Evolutionary conservation across 2,797 vertebrate genomes (phyloP).

Genomic region (Tiaroga cobitis): DNA sequence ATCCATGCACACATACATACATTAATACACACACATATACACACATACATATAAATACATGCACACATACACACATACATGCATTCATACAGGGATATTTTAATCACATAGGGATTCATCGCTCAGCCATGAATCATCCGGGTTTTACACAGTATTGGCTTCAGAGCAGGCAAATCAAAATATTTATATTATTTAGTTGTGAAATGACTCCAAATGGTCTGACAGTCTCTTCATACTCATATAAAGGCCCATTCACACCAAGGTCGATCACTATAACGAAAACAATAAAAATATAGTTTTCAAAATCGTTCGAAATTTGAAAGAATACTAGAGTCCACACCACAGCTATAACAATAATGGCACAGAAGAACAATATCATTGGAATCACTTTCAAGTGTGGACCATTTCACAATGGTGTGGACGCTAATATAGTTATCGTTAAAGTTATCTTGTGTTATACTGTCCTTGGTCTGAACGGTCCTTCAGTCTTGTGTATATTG

Average conservation of each 20-base stretch:
- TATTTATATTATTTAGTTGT: background rate
- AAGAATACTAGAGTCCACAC: background rate
- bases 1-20: no score
- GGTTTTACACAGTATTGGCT: background rate
- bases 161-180: background rate
- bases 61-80: no score
- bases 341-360: background rate
- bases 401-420: background rate
- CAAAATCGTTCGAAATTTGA: background rate
- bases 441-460: background rate
- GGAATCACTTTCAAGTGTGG: background rate
- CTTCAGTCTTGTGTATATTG: background rate
- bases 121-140: no score
- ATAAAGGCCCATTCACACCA: background rate
- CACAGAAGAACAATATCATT: background rate
- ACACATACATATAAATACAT: no score
- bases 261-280: background rate
- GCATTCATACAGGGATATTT: background rate
- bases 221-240: background rate
- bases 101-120: background rate
- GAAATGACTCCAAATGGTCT: constrained; percentile 12
- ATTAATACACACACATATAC: no score
- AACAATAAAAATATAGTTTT: background rate
- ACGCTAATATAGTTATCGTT: background rate
- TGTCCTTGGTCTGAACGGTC: background rate